A percentile compares a stretch with the other conserved stretches of the same genome.
Conservation (phyloP, 2,113 vertebrate genomes). For the Acanthisitta chloris region DNA sequence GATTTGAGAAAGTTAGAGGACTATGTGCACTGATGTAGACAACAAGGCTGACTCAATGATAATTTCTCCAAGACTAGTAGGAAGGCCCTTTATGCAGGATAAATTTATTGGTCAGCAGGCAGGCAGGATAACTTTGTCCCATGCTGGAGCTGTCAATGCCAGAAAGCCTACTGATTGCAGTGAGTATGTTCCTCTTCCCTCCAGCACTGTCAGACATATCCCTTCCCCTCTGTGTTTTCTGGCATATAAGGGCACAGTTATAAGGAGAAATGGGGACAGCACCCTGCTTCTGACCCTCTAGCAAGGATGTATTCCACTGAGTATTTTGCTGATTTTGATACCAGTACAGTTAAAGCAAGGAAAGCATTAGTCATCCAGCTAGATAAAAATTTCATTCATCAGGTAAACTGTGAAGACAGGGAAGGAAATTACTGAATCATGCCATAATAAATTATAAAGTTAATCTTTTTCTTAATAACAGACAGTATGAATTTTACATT, state of each 20-base stretch:
- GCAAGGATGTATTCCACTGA: not conserved
- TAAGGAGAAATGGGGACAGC: not conserved
- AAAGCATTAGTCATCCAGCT: not conserved
- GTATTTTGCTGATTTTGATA: not conserved
- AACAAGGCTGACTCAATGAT: not conserved
- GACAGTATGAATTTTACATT: not conserved
- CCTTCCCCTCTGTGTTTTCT: not conserved
- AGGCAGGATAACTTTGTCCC: not conserved
- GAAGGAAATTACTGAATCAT: not conserved
- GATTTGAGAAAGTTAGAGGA: not conserved
- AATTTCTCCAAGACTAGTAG: not conserved
- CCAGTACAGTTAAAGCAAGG: not conserved
- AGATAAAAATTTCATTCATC: not conserved
- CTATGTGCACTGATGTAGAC: not conserved
- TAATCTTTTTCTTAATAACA: not conserved
- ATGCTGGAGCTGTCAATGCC: not conserved
- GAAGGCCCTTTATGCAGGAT: not conserved
- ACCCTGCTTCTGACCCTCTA: not conserved
- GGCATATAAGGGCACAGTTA: not conserved
- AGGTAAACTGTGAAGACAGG: not conserved
- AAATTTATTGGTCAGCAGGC: not conserved
- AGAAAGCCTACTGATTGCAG: not conserved
- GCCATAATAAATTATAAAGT: not conserved
- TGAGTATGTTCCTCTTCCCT: not conserved
- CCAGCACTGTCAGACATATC: not conserved